Conservation (phyloP, 2,797 vertebrate genomes). For the Myotis myotis region DNA sequence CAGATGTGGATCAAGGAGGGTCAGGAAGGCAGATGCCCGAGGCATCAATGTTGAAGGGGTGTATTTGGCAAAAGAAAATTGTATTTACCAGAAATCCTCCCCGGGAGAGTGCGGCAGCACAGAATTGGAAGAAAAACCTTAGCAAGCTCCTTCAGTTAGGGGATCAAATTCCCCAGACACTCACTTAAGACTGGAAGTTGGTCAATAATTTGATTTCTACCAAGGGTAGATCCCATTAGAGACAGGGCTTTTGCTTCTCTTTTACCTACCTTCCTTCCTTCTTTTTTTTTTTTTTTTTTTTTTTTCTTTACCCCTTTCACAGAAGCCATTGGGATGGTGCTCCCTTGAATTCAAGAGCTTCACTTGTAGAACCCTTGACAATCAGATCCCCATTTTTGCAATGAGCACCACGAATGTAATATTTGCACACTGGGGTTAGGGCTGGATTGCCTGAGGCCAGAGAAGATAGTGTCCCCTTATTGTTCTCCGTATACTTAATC, state of each 20-base stretch:
- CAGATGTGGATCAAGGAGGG: not conserved
- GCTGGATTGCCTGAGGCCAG: not conserved
- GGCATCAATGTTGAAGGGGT: not conserved
- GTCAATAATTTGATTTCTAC: not conserved
- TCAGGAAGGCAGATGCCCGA: not conserved
- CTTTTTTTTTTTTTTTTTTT: not conserved
- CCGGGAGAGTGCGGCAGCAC: not conserved
- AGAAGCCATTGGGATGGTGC: not conserved
- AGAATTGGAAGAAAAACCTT: not conserved
- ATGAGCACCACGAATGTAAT: not conserved
- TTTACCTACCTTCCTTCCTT: not conserved
- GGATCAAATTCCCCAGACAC: not conserved
- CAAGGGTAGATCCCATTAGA: not conserved
- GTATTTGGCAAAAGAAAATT: not conserved
- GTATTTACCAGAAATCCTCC: not conserved
- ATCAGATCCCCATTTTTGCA: not conserved
- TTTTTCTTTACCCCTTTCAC: not conserved
- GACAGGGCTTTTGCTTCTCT: not conserved
- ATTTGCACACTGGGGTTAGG: not conserved
- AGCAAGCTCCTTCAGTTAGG: not conserved
- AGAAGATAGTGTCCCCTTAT: not conserved
- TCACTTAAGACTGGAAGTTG: not conserved
- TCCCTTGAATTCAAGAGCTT: not conserved
- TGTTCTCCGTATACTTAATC: too few relatives aligned
- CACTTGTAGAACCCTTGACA: not conserved